Evolutionary conservation across 2,113 vertebrate genomes (phyloP), one percentile per base, ranked within the genome.

Genomic region (Bufo bufo): DNA sequence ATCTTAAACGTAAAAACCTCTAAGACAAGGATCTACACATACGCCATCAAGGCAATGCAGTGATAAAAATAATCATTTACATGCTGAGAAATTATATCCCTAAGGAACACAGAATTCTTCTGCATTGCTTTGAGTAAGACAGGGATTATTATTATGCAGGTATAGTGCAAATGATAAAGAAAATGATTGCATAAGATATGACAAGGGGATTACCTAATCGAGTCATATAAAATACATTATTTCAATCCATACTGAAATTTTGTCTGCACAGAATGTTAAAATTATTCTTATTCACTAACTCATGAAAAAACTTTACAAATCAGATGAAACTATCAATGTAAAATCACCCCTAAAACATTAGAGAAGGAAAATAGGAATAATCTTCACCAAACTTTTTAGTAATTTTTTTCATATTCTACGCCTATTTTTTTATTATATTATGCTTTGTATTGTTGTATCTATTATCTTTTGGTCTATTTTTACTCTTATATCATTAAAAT

Each of bases 31-130:
- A 82, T 83, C 47, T 33, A 69, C 50, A 84, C 23, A 23, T 71
- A 50, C 12, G 0, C n/a, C 82, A 63, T 84, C 63, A 84, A 23
- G 47, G 49, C n/a, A 54, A 33, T 33, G 82, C 12, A 71, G 49
- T 84, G 61, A 83, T 66, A 66, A 83, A 82, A 43, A 84, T 71
- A 84, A 84, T 84, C 63, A 71, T 69, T 52, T 16, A 84, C 63
- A 69, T 61, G 63, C 82, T 69, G 63, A 84, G 63, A 49, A 84
- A 71, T 84, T 11, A 84, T 71, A 84, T 84, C 82, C 14, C 82
- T 50, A 14, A 71, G 82, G 65, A 83, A 54, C 63, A 23, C 63
- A 83, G 20, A 83, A 23, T 49, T 65, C 10, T 69, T 43, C 63
- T 71, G 33, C 47, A 71, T 71, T 84, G 82, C 82, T 17, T n/a